Evolutionary conservation across 30 jellyfish, hydroid and myxozoan species (phyloP).

Genomic region (Haliclystus octoradiatus): DNA sequence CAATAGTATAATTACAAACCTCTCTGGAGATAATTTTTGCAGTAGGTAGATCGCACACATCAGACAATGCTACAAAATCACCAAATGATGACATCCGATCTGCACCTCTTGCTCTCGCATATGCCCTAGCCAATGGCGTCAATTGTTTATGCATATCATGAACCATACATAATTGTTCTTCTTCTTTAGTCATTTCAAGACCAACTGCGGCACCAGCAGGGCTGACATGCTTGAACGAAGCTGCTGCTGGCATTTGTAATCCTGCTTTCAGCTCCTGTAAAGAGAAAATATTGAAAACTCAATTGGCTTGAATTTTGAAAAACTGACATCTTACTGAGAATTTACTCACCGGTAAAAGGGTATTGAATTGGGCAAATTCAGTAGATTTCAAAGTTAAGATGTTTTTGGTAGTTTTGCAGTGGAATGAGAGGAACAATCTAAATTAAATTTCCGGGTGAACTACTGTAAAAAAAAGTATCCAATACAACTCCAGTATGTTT

Average conservation of each 20-base stretch:
- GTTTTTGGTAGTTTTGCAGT: too few relatives aligned
- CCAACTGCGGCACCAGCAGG: constrained; percentile 99
- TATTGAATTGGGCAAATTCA: too few relatives aligned
- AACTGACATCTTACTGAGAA: too few relatives aligned
- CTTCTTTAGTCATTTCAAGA: constrained; percentile 62
- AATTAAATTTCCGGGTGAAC: too few relatives aligned
- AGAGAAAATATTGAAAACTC: too few relatives aligned
- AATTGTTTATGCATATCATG: constrained; percentile 46
- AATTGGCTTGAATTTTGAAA: too few relatives aligned
- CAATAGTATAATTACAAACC: too few relatives aligned
- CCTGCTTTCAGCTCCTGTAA: constrained; percentile 57
- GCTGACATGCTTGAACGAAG: constrained; percentile 90
- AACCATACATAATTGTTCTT: constrained; percentile 87
- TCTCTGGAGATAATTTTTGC: constrained; percentile 81
- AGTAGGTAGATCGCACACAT: constrained; percentile 72
- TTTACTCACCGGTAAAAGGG: too few relatives aligned
- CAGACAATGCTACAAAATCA: constrained; percentile 86
- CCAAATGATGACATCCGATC: constrained; percentile 95
- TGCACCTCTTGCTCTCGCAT: constrained; percentile 94
- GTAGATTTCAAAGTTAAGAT: too few relatives aligned
- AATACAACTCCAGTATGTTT: too few relatives aligned
- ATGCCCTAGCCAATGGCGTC: constrained; percentile 76
- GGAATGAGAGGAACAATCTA: too few relatives aligned
- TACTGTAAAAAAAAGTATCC: too few relatives aligned
- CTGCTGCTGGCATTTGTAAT: constrained; percentile 66